A percentile compares a stretch with the other conserved stretches of the same genome.
Conservation (phyloP, 2,797 vertebrate genomes). For the Orientallactaga sibirica region DNA sequence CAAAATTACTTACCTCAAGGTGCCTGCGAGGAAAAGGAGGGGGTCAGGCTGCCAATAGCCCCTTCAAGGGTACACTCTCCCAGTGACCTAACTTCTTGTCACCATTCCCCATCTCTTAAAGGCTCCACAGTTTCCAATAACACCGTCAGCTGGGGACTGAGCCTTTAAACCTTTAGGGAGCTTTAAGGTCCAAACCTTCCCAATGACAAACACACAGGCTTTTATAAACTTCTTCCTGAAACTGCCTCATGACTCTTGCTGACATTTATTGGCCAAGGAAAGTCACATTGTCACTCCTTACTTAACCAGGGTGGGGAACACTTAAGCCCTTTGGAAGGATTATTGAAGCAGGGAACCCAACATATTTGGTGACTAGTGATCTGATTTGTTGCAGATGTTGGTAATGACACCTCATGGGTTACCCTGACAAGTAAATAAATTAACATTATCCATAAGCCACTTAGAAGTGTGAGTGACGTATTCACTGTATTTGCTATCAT, state of each 20-base stretch:
- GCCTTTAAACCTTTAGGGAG: background rate
- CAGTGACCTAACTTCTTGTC: background rate
- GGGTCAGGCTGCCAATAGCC: background rate
- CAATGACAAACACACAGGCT: background rate
- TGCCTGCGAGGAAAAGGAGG: too few species aligned
- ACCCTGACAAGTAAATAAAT: constrained; percentile 33
- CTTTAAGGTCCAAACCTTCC: background rate
- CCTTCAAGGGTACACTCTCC: background rate
- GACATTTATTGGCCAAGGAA: background rate
- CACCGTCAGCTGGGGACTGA: background rate
- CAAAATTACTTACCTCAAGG: background rate
- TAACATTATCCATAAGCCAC: background rate
- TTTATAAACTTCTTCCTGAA: background rate
- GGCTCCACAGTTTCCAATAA: background rate
- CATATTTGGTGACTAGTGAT: constrained; percentile 11
- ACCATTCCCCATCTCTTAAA: background rate
- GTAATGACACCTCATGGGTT: background rate
- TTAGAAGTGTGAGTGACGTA: background rate
- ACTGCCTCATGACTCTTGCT: background rate
- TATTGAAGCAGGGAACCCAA: background rate
- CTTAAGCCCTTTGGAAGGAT: background rate
- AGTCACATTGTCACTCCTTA: background rate
- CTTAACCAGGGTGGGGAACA: background rate
- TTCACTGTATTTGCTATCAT: constrained; percentile 14
- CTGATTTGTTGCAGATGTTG: background rate